Conservation (phyloP, 2,888 invertebrate genomes). For the Peribatodes rhomboidaria region DNA sequence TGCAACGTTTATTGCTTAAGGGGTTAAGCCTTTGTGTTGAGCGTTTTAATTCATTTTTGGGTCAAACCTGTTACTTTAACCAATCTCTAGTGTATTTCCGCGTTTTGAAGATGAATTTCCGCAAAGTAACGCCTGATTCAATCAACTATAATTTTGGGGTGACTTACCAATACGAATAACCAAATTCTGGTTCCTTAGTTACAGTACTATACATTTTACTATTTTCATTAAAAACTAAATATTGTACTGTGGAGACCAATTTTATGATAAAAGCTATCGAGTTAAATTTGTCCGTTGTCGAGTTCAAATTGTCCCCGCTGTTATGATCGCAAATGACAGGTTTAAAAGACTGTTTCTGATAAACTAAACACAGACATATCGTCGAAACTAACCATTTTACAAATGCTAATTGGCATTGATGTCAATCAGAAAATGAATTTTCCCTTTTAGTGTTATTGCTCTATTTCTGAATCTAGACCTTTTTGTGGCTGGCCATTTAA, state of each 20-base stretch:
- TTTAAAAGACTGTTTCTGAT: conserved; percentile 2
- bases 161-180: too few relatives aligned
- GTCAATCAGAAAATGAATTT: conserved; percentile 32
- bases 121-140: too few relatives aligned
- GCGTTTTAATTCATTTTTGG: too few relatives aligned
- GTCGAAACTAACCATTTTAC: conserved; percentile 34
- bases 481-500: not conserved
- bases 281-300: not conserved
- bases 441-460: conserved; percentile 41
- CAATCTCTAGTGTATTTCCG: too few relatives aligned
- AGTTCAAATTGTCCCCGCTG: not conserved
- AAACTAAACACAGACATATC: conserved; percentile 1
- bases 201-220: too few relatives aligned
- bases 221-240: too few relatives aligned
- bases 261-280: not conserved
- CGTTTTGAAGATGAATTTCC: too few relatives aligned
- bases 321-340: not conserved
- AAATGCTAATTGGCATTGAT: conserved; percentile 32
- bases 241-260: not conserved
- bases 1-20: too few relatives aligned
- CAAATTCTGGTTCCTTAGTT: too few relatives aligned
- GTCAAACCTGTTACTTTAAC: too few relatives aligned
- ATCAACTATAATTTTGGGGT: too few relatives aligned
- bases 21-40: too few relatives aligned
- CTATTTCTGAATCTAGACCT: conserved; percentile 13